Base-by-base conservation (phyloP, 2,888 invertebrate species). In the Cheilosia soror region DNA sequence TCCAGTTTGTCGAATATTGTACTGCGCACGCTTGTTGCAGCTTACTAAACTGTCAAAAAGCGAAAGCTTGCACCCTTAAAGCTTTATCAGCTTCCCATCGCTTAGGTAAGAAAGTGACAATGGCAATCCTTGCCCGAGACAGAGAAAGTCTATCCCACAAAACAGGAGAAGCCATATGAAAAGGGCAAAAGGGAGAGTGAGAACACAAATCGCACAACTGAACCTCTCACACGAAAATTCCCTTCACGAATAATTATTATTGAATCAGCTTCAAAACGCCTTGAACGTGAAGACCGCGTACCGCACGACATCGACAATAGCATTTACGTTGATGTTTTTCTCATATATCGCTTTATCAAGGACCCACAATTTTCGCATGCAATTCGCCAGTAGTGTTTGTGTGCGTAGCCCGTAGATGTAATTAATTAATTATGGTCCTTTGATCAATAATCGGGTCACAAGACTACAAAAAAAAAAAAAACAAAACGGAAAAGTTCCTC, bases 191-290 rank as follows among this genome's bases (percentile, higher is more conserved):
- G n/a, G 40, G 15, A 65, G 31, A 66, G 37, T 53, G 53, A 37
- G 44, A 62, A 2, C 62, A 15, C 51, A 29, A 75, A 63, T 20
- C 27, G 33, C 44, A 66, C 49, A 55, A 47, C 68, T 75, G 20
- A 72, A 68, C 49, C 40, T 63, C 42, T 84, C 84, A 29, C 60
- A 76, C 20, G 84, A 81, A 81, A 85, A 85, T 77, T 85, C 81
- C 85, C 81, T 85, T 81, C 85, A 85, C 85, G 76, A 85, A 80
- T 81, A 77, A 85, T 81, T 85, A 85, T 81, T 85, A 85, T 85
- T 85, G 77, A 85, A 85, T 85, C 85, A 85, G 85, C 85, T 51
- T 81, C 85, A 81, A 85, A 85, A 85, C 85, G 80, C 85, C 85
- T 85, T 81, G 76, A 85, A 85, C 85, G 85, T 85, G 76, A 77